Base-by-base conservation (phyloP, 1,140 invertebrate species). In the Saccostrea glomerata region DNA sequence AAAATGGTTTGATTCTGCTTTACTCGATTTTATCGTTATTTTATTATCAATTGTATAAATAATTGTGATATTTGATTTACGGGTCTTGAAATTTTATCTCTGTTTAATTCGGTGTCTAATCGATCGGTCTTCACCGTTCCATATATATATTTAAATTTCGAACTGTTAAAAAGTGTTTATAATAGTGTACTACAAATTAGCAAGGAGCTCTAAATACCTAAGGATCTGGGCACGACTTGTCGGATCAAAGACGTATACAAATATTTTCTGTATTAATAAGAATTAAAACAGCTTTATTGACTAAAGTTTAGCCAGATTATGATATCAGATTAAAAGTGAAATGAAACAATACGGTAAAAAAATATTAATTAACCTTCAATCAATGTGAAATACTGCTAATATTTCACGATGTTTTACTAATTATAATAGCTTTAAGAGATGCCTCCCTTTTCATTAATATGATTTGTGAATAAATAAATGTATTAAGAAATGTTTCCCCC, bases 251-350 rank as follows among this genome's bases (percentile, higher is more conserved):
- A 77, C 70, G 36, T 77, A 30, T 0, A 77, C 70, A 77, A 77
- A 77, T 77, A 77, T 25, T 77, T 77, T 77, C 7, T 30, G 70
- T 77, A 77, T 15, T 30, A 66, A 25, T 36, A 36, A 12, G 23
- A 25, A 77, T 77, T 77, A 77, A 36, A 63, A 63, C 58, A 63
- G n/a, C 58, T 63, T 63, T 63, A n/a, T 20, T 63, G 30, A 36
- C 25, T 63, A 20, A 63, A 63, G 58, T 63, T 20, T 63, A n/a
- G 58, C 58, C 17, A 4, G 70, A 36, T 77, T 77, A 25, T 66
- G 60, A 4, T 66, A 66, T n/a, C 20, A 66, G 15, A 66, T 47
- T 47, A 47, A 47, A 47, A 47, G 5, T 9, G 47, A 47, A 5
- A 47, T 47, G 47, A 47, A 47, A 47, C 47, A 47, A 47, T 47